phyloP scores from a whole-genome alignment of 2,797 vertebrate genomes.

The Xenops minutus region DNA sequence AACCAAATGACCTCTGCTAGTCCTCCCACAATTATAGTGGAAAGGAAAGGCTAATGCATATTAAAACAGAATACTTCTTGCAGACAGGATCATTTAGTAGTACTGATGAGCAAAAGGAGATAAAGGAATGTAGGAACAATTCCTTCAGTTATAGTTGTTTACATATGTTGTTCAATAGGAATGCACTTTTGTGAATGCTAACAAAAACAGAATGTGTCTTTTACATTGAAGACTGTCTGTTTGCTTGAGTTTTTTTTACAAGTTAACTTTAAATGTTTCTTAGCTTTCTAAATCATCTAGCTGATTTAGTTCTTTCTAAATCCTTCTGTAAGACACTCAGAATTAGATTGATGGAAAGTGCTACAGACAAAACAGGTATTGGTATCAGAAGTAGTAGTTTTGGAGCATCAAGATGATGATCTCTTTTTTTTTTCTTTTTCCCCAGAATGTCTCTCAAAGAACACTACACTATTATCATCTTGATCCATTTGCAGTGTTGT shows the following conservation, averaged over 20 bases:
- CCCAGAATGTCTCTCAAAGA: neutral
- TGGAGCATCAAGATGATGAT: neutral
- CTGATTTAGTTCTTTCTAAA: neutral
- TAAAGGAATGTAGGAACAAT: neutral
- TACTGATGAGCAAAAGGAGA: neutral
- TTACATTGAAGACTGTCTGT: neutral
- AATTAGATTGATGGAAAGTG: neutral
- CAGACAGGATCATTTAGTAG: conserved; percentile 19
- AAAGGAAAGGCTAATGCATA: neutral
- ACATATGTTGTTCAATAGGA: neutral
- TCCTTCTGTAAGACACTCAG: neutral
- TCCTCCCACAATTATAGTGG: neutral
- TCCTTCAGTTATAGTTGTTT: neutral
- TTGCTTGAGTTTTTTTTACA: neutral
- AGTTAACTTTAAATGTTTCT: neutral
- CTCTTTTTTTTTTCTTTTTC: neutral
- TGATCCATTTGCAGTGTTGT: neutral
- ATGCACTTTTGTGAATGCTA: neutral
- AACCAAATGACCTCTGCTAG: conserved; percentile 7
- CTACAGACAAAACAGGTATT: neutral
- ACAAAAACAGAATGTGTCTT: neutral
- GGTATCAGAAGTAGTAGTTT: neutral
- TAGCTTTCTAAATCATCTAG: neutral
- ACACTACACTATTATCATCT: neutral
- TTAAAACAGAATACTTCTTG: neutral